Evolutionary conservation across 2,113 vertebrate genomes (phyloP).

Genomic region (Chaetorhynchus papuensis): DNA sequence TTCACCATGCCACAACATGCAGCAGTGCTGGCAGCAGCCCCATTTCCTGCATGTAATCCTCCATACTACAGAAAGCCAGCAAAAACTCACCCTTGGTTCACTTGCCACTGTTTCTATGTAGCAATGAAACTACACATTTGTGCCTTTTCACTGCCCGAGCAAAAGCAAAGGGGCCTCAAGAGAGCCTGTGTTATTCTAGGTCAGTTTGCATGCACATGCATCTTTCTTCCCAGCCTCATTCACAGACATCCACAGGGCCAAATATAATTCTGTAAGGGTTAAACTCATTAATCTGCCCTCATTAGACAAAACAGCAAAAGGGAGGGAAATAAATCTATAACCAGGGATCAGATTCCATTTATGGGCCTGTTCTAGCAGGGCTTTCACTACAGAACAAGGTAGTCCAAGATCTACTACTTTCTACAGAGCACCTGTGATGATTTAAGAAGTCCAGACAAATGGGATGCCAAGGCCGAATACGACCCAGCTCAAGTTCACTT

Average conservation of each 20-base stretch:
- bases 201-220: neutral
- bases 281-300: neutral
- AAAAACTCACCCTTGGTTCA: neutral
- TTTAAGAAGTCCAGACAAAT: neutral
- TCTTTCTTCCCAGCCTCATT: neutral
- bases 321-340: neutral
- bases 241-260: neutral
- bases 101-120: neutral
- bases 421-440: neutral
- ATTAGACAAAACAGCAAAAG: neutral
- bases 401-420: neutral
- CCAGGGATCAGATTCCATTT: neutral
- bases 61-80: neutral
- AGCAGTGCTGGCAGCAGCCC: neutral
- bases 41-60: neutral
- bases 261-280: neutral
- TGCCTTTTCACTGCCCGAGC: neutral
- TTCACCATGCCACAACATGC: rapidly evolving
- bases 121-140: neutral
- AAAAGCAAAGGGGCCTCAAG: neutral
- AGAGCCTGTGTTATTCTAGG: neutral
- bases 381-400: neutral
- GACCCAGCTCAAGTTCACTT: neutral
- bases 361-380: neutral
- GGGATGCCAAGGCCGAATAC: neutral